Evolutionary conservation across 2,888 invertebrate species (phyloP).

Genomic region (Thereva nobilitata): DNA sequence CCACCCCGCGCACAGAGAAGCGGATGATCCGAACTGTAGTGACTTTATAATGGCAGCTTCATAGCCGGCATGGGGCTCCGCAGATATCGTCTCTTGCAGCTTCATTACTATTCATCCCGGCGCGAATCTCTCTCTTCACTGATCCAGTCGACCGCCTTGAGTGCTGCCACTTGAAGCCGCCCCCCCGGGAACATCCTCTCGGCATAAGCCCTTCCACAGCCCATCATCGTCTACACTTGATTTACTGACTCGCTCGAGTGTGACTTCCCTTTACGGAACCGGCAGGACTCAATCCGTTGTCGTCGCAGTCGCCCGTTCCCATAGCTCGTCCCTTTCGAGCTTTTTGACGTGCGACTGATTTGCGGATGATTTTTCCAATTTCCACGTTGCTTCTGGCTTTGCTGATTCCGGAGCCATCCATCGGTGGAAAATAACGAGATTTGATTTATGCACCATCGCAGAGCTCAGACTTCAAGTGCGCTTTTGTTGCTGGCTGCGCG

Average conservation of each 20-base stretch:
- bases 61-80: neutral
- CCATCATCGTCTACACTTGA: slow-evolving; percentile 12
- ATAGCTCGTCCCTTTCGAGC: slow-evolving; percentile 1
- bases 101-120: slow-evolving; percentile 27
- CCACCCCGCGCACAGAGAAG: slow-evolving; percentile 5
- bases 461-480: slow-evolving; percentile 6
- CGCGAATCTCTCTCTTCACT: slow-evolving; percentile 14
- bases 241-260: slow-evolving; percentile 12
- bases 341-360: neutral
- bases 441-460: slow-evolving; percentile 25
- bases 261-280: slow-evolving; percentile 1
- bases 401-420: slow-evolving; percentile 5
- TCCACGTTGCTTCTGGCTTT: slow-evolving; percentile 10
- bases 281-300: no score
- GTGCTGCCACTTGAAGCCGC: neutral
- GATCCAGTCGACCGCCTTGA: slow-evolving; percentile 12
- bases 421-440: slow-evolving; percentile 14
- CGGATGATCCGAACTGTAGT: slow-evolving; percentile 4
- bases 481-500: no score
- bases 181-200: slow-evolving; percentile 4
- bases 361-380: slow-evolving; percentile 25
- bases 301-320: no score
- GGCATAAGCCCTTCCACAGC: neutral
- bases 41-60: neutral
- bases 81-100: slow-evolving; percentile 1